A percentile compares a stretch with the other conserved stretches of the same genome.
These are phyloP conservation scores for Tetramorium simillimum DNA, from an alignment of 1,140 invertebrate species.

Conservation along the genomic window DNA sequence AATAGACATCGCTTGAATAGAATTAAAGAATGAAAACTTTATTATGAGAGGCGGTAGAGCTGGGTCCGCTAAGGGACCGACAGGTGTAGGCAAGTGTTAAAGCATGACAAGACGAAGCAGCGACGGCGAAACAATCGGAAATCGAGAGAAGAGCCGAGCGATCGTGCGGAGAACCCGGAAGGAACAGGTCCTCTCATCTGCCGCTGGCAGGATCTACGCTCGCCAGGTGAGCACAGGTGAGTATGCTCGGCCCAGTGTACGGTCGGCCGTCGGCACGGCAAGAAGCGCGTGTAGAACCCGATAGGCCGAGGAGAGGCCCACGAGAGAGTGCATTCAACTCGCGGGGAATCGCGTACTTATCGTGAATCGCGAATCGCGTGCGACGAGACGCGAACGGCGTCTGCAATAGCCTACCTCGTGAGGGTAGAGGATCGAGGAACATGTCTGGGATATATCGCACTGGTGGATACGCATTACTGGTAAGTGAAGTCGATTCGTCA, in stretches of 20 bases:
- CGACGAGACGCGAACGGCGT: conserved; percentile 24
- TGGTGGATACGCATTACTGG: conserved; percentile 37
- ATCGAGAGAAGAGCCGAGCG: background rate
- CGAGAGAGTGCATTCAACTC: conserved; percentile 73
- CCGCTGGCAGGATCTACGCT: conserved; percentile 63
- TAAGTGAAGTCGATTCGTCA: conserved; percentile 30
- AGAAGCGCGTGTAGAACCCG: conserved; percentile 43
- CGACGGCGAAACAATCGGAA: conserved; percentile 14
- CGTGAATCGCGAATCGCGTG: conserved; percentile 54
- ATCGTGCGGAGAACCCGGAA: conserved; percentile 67
- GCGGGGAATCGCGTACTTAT: conserved; percentile 6
- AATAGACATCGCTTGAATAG: background rate
- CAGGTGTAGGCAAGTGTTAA: background rate
- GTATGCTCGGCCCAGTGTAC: conserved; percentile 68
- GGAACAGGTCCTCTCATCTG: conserved; percentile 71
- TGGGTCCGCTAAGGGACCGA: background rate
- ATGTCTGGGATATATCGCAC: conserved; percentile 30
- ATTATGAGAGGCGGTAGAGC: background rate
- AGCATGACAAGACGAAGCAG: background rate
- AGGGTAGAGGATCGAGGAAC: background rate
- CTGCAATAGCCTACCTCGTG: background rate
- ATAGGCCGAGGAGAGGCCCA: background rate
- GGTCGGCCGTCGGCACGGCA: conserved; percentile 66
- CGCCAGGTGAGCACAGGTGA: conserved; percentile 69
- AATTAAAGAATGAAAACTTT: background rate